Evolutionary conservation across 1,140 invertebrate species (phyloP).

Genomic region (Aphaenogaster floridana): DNA sequence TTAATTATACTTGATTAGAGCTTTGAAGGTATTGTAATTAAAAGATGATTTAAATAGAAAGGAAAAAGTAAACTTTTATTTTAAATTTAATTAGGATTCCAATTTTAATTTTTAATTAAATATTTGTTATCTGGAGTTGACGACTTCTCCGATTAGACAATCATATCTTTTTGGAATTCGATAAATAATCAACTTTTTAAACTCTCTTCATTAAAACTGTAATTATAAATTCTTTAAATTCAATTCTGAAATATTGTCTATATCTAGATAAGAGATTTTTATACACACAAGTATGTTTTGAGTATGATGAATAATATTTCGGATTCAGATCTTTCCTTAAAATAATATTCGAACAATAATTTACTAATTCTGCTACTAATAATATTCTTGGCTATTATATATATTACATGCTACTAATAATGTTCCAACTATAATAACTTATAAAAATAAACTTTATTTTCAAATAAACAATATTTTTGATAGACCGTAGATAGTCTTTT

Average conservation of each 20-base stretch:
- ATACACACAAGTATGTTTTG: neutral
- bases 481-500: slow-evolving; percentile 48
- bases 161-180: neutral
- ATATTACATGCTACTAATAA: neutral
- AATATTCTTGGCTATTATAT: neutral
- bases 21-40: neutral
- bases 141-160: neutral
- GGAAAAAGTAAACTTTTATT: neutral
- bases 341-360: neutral
- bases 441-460: slow-evolving; percentile 40
- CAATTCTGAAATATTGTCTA: slow-evolving; percentile 12
- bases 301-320: neutral
- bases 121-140: slow-evolving; percentile 1
- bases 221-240: neutral
- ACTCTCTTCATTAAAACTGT: neutral
- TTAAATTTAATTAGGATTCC: slow-evolving; percentile 29
- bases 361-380: neutral
- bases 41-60: neutral
- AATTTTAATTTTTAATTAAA: slow-evolving; percentile 43
- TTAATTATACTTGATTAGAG: neutral
- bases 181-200: neutral
- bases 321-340: neutral
- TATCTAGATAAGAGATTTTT: neutral
- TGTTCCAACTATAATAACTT: neutral
- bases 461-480: slow-evolving; percentile 47